Percentiles rank a stretch among this genome's conserved stretches.
phyloP scores from a whole-genome alignment of 2,113 vertebrate genomes.

The Oceanites oceanicus region DNA sequence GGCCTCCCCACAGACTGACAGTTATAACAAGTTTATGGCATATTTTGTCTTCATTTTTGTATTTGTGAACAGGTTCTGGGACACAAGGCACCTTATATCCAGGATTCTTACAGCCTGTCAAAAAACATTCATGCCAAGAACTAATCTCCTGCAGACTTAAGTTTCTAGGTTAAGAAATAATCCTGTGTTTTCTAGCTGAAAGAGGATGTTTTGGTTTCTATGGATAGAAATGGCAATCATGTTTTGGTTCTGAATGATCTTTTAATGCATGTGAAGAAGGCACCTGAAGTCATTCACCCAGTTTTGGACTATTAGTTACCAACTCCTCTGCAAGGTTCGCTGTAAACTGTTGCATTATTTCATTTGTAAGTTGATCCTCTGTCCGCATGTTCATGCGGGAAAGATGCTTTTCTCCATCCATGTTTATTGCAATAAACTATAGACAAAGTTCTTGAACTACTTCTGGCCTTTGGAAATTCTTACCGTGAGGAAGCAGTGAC shows the following conservation, averaged over 20 bases:
- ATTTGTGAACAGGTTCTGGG: not conserved
- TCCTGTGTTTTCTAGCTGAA: not conserved
- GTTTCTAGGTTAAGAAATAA: not conserved
- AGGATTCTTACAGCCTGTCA: not conserved
- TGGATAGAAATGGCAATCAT: not conserved
- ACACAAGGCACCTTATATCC: not conserved
- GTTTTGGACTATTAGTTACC: not conserved
- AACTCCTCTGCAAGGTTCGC: accelerated
- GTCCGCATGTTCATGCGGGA: not conserved
- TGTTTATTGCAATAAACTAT: not conserved
- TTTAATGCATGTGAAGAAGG: not conserved
- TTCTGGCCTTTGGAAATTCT: not conserved
- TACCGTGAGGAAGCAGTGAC: not conserved
- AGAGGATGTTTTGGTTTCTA: not conserved
- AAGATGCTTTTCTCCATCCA: not conserved
- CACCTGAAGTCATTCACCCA: not conserved
- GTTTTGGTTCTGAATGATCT: not conserved
- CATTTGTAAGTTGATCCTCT: not conserved
- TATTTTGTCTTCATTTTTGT: not conserved
- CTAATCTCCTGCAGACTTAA: no score
- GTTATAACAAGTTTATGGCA: not conserved
- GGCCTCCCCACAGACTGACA: not conserved
- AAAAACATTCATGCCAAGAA: not conserved
- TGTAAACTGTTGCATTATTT: not conserved
- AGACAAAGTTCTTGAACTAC: not conserved